Conservation (phyloP, 2,113 vertebrate species). For the Casuarius casuarius region DNA sequence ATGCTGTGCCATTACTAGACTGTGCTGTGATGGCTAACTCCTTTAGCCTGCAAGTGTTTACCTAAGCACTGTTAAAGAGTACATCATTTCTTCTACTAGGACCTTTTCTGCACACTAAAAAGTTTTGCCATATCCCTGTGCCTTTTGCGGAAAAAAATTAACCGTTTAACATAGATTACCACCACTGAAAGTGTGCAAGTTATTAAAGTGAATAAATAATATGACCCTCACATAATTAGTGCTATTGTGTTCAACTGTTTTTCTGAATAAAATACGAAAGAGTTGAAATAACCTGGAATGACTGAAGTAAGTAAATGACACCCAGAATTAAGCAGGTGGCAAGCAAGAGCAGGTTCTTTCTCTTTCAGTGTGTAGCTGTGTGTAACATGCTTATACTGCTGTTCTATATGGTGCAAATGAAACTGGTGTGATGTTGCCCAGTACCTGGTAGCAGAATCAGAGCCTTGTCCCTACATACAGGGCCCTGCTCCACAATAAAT, state of each 20-base stretch:
- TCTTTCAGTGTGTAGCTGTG: background rate
- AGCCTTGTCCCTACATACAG: background rate
- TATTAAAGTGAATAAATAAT: background rate
- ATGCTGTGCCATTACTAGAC: background rate
- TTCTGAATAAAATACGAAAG: background rate
- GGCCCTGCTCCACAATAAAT: slow-evolving; percentile 2
- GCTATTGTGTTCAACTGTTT: background rate
- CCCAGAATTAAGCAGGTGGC: background rate
- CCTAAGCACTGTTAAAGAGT: background rate
- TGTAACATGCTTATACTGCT: background rate
- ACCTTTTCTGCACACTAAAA: background rate
- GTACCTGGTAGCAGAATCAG: background rate
- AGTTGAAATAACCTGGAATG: background rate
- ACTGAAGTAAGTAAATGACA: background rate
- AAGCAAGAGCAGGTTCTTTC: background rate
- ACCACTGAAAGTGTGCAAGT: background rate
- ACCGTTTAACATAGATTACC: background rate
- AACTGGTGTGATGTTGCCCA: background rate
- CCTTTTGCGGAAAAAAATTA: background rate
- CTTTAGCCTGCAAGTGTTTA: background rate
- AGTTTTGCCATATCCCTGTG: background rate
- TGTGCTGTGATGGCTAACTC: background rate
- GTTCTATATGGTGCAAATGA: background rate
- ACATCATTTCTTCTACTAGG: background rate
- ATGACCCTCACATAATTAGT: background rate